Conservation (phyloP, 2,113 vertebrate genomes). For the Promerops cafer region DNA sequence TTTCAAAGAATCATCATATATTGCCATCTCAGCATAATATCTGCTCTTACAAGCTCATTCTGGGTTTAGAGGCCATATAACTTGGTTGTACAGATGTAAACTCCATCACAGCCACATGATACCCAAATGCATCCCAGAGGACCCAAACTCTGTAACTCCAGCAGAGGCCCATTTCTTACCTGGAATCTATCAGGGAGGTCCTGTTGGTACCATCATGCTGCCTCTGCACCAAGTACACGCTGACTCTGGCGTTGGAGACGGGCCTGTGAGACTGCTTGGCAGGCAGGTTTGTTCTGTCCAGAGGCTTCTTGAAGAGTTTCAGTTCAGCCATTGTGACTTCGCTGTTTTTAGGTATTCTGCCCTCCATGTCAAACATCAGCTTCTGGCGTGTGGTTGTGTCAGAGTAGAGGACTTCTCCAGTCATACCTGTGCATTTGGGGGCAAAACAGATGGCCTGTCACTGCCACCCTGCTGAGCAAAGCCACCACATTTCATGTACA, state of each 20-base stretch:
- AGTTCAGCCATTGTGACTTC: slow-evolving; percentile 93
- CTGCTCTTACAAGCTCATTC: neutral
- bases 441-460: neutral
- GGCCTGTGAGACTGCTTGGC: slow-evolving; percentile 64
- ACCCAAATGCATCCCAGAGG: neutral
- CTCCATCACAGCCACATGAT: neutral
- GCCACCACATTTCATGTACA: neutral
- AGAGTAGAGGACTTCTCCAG: slow-evolving; percentile 78
- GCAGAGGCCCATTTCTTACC: slow-evolving; percentile 65
- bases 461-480: neutral
- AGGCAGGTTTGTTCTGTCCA: slow-evolving; percentile 64
- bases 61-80: neutral
- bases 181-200: slow-evolving; percentile 87
- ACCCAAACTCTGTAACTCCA: neutral
- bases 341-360: slow-evolving; percentile 83
- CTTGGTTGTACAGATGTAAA: neutral
- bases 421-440: slow-evolving; percentile 69
- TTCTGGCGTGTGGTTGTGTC: slow-evolving; percentile 76
- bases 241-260: slow-evolving; percentile 81
- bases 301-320: slow-evolving; percentile 86
- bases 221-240: slow-evolving; percentile 86
- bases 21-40: neutral
- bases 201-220: slow-evolving; percentile 81
- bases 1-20: neutral
- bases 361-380: slow-evolving; percentile 88